phyloP scores from a whole-genome alignment of 2,113 vertebrate genomes.

The Lepus americanus region DNA sequence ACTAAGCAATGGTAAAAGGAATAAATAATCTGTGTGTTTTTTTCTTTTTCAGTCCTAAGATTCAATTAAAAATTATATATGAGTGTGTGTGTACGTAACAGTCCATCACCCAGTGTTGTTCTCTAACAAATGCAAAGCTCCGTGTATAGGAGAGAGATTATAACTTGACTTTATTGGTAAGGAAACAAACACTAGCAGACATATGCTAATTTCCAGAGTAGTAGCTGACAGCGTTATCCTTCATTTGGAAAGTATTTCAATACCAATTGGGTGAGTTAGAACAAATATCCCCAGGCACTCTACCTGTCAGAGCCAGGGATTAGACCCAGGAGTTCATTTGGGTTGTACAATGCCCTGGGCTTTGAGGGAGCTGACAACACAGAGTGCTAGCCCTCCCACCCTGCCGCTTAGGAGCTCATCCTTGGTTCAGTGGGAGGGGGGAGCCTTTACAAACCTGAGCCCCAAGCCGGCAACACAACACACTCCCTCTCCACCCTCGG shows the following conservation, averaged over 20 bases:
- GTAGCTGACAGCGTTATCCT: constrained; percentile 66
- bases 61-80: not conserved
- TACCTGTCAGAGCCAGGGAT: constrained; percentile 58
- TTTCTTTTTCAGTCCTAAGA: not conserved
- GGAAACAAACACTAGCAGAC: constrained; percentile 58
- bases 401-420: not conserved
- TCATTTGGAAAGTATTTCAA: constrained; percentile 78
- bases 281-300: constrained; percentile 75
- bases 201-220: constrained; percentile 70
- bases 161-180: constrained; percentile 43
- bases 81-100: not conserved
- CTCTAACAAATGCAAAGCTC: constrained; percentile 10
- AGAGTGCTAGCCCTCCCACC: not conserved
- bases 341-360: constrained; percentile 34
- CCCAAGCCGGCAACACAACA: not conserved
- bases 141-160: not conserved
- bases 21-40: constrained; percentile 32
- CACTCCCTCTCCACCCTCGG: not conserved
- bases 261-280: constrained; percentile 73
- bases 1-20: not conserved
- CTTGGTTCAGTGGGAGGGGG: not conserved
- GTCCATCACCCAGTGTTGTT: not conserved
- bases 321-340: constrained; percentile 55
- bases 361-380: constrained; percentile 5
- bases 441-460: not conserved